phyloP scores from a whole-genome alignment of 2,888 invertebrate species.

The Alitta virens region DNA sequence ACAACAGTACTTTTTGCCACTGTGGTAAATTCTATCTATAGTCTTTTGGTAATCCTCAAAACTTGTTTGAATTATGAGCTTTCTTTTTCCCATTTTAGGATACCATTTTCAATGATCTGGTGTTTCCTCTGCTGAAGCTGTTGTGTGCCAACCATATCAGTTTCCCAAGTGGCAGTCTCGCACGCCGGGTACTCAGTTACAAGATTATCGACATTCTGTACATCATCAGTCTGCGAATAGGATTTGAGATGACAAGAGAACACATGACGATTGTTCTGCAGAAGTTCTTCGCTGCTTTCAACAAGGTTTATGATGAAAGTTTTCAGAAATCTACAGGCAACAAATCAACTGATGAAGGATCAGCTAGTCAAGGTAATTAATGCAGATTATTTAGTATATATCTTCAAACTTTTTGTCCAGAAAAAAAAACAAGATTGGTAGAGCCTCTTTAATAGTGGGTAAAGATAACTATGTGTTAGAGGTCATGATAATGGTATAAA shows the following conservation, averaged over 20 bases:
- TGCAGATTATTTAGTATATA: too few species aligned
- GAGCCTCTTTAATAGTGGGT: too few species aligned
- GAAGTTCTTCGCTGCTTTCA: conserved; percentile 53
- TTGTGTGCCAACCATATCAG: conserved; percentile 75
- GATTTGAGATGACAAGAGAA: conserved; percentile 59
- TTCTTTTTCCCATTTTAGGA: conserved; percentile 75
- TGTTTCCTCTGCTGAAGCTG: conserved; percentile 79
- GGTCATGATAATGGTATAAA: too few species aligned
- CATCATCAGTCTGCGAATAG: conserved; percentile 62
- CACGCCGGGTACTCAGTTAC: conserved; percentile 77
- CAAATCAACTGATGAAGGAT: too few species aligned
- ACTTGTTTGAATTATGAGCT: too few species aligned
- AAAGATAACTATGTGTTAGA: too few species aligned
- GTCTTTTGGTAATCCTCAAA: too few species aligned
- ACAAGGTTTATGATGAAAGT: conserved; percentile 29
- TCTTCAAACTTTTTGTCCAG: too few species aligned
- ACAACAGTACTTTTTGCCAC: too few species aligned
- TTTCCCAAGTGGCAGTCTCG: conserved; percentile 76
- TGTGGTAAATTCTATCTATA: too few species aligned
- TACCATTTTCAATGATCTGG: conserved; percentile 76
- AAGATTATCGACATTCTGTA: conserved; percentile 81
- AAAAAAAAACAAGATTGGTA: too few species aligned
- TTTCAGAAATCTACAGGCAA: neutral
- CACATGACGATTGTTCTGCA: conserved; percentile 50
- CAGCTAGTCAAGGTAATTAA: too few species aligned